Conservation (phyloP, 1,140 invertebrate genomes). For the Lepidurus packardi region DNA sequence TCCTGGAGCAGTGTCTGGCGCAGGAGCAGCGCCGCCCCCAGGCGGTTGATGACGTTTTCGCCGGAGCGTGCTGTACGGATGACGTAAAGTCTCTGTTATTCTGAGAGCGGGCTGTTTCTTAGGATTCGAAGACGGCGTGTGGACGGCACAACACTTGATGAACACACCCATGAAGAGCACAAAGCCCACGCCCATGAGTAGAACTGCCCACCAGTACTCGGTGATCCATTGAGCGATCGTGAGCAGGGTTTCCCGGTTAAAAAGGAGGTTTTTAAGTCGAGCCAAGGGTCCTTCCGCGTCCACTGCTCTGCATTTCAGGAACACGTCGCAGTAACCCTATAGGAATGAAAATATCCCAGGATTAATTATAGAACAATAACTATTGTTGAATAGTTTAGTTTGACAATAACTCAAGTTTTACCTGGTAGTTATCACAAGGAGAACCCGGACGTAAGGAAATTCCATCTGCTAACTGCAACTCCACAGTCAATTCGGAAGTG, state of each 20-base stretch:
- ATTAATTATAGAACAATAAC: constrained; percentile 37
- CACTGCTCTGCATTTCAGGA: constrained; percentile 92
- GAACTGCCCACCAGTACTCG: constrained; percentile 94
- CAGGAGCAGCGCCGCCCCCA: constrained; percentile 41
- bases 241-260: constrained; percentile 82
- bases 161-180: constrained; percentile 97
- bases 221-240: constrained; percentile 83
- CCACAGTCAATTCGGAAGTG: constrained; percentile 67
- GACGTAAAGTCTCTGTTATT: constrained; percentile 76
- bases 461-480: constrained; percentile 68
- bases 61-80: constrained; percentile 80
- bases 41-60: constrained; percentile 53
- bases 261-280: constrained; percentile 90
- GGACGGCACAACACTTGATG: constrained; percentile 98
- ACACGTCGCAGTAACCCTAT: constrained; percentile 96
- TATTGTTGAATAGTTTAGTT: not conserved
- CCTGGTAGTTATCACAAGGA: constrained; percentile 97
- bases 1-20: constrained; percentile 29
- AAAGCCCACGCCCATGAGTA: constrained; percentile 82
- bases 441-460: constrained; percentile 87
- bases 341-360: constrained; percentile 46
- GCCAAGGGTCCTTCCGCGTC: constrained; percentile 97
- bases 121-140: constrained; percentile 96
- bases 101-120: constrained; percentile 79
- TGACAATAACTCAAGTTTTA: constrained; percentile 40